Base-by-base conservation (phyloP, 2,888 invertebrate genomes). In the Phrixothrix hirtus region DNA sequence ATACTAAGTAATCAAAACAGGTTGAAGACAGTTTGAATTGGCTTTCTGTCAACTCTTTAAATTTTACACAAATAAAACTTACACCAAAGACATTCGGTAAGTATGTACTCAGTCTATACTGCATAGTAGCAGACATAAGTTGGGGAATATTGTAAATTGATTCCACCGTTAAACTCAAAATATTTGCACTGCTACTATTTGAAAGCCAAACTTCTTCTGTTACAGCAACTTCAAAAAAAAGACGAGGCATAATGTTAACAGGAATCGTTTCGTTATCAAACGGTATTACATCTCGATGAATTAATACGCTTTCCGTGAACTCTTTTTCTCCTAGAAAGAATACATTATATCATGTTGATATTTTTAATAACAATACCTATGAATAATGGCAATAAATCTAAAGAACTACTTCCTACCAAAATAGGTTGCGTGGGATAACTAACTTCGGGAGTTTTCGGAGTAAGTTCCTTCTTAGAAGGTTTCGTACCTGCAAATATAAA, bases 81-180 rank as follows among this genome's bases (percentile, higher is more conserved):
- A 53, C 53, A 3, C 11, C 42, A 47, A 37, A 32, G 12, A 25
- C 47, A 31, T 62, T 50, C 10, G 71, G 69, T 11, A 71, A 15
- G 29, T 62, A 48, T 5, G 59, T 60, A 39, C 67, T 64, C 27
- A 71, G 49, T 56, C 62, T 65, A 51, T 69, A 73, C n/a, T 66
- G 60, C 65, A 69, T 66, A 21, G 68, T 60, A 1, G 55, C 42
- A 3, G 51, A 36, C 39, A 63, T 58, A 54, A 72, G 58, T 2
- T 49, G 32, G 1, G 73, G 73, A 34, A 70, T 39, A 57, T 74
- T 74, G 52, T 69, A 73, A 51, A 75, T 65, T 1, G 74, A 71
- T 60, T 75, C 74, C 1, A 73, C 41, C 1, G 75, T 73, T 21
- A 73, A 55, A 46, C 64, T 63, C 5, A 73, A 25, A 38, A 72